Percentiles rank a stretch among this genome's conserved stretches.
Conservation (phyloP, 2,797 vertebrate genomes). For the Chromobotia macracanthus region DNA sequence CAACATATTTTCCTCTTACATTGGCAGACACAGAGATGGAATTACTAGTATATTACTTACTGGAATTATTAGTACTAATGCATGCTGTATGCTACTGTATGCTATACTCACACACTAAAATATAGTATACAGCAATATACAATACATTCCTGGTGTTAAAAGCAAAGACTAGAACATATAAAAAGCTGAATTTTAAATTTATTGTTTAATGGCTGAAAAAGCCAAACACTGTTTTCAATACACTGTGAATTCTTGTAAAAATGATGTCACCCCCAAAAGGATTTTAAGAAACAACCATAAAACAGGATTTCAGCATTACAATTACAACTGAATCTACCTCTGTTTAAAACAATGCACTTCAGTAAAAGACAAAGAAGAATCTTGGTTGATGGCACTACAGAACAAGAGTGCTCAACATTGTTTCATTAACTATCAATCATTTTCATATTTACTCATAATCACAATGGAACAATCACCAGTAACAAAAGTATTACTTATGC, state of each 20-base stretch:
- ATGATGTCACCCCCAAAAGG: neutral
- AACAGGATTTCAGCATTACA: conserved; percentile 20
- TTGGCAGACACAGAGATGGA: conserved; percentile 37
- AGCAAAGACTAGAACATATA: conserved; percentile 30
- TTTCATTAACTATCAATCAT: conserved; percentile 9
- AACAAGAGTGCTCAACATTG: conserved; percentile 36
- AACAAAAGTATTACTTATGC: conserved; percentile 56
- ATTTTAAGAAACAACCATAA: too few relatives aligned
- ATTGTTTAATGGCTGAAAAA: neutral
- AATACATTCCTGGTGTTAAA: conserved; percentile 53
- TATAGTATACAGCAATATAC: conserved; percentile 14
- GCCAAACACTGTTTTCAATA: conserved; percentile 21
- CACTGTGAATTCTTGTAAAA: conserved; percentile 8
- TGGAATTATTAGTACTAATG: conserved; percentile 26
- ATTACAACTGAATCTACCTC: conserved; percentile 29
- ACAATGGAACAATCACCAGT: conserved; percentile 55
- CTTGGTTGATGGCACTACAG: conserved; percentile 38
- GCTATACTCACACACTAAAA: conserved; percentile 15
- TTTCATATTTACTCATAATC: conserved; percentile 45
- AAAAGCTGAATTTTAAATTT: conserved; percentile 8
- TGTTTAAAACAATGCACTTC: conserved; percentile 17
- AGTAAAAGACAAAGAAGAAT: conserved; percentile 42
- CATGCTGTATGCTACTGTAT: conserved; percentile 50
- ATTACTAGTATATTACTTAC: too few relatives aligned
- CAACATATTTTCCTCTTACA: conserved; percentile 17